These are phyloP conservation scores for Chalcis sispes DNA, from an alignment of 2,888 invertebrate genomes.

Conservation along the genomic window DNA sequence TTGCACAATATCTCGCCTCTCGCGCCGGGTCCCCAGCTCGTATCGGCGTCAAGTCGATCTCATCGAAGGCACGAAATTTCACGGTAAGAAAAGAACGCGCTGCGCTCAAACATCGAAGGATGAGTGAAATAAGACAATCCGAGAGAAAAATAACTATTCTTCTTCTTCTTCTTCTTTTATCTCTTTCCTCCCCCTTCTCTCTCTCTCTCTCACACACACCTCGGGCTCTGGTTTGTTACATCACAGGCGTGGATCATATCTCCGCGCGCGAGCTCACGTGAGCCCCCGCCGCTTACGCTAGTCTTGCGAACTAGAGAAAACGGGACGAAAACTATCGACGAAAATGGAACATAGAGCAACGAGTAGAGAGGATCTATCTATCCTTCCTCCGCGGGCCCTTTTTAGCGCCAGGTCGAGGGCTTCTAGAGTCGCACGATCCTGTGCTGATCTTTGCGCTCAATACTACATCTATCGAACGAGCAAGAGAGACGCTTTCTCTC, in stretches of 20 bases:
- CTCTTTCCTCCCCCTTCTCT: too few species aligned
- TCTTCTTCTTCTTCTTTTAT: too few species aligned
- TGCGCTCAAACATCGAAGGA: not conserved
- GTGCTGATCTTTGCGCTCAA: not conserved
- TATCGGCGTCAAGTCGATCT: conserved; percentile 44
- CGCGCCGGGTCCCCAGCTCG: conserved; percentile 6
- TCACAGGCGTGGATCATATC: conserved; percentile 73
- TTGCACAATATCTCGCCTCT: conserved; percentile 38
- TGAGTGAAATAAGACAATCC: conserved; percentile 60
- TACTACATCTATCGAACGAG: too few species aligned
- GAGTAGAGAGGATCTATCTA: conserved; percentile 22
- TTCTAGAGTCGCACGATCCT: conserved; percentile 14
- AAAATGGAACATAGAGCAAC: too few species aligned
- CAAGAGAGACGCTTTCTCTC: too few species aligned
- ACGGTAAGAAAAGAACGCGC: not conserved
- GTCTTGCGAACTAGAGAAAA: too few species aligned
- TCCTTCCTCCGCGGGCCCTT: conserved; percentile 13
- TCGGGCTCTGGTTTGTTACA: conserved; percentile 68
- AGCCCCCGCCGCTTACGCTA: conserved; percentile 55
- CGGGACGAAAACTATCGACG: conserved; percentile 14
- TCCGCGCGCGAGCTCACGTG: conserved; percentile 66
- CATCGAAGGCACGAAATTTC: conserved; percentile 54
- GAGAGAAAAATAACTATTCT: too few species aligned
- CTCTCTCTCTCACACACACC: too few species aligned
- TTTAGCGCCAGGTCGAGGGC: conserved; percentile 5